These are phyloP conservation scores for Montipora capitata DNA, from an alignment of 92 coral and sea anemone species.

Conservation along the genomic window DNA sequence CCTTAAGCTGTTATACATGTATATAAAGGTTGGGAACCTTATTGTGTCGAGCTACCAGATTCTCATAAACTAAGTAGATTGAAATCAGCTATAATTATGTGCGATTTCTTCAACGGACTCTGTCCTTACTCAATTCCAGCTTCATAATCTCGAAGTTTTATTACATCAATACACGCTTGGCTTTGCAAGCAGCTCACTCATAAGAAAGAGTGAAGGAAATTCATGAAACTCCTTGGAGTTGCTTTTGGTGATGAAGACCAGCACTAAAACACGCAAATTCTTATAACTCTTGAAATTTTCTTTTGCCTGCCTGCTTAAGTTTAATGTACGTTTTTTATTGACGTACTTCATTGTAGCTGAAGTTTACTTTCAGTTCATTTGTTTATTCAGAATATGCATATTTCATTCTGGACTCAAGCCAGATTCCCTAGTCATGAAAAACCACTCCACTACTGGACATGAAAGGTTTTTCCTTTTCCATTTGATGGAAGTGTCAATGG, in stretches of 20 bases:
- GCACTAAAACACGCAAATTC: conserved; percentile 35
- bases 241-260: conserved; percentile 5
- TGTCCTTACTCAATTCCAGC: conserved; percentile 53
- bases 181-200: conserved; percentile 59
- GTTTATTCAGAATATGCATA: conserved; percentile 58
- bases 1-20: background rate
- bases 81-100: conserved; percentile 39
- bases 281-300: background rate
- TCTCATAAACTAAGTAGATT: conserved; percentile 6
- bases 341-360: conserved; percentile 12
- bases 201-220: conserved; percentile 24
- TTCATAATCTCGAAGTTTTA: conserved; percentile 60
- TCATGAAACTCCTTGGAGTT: conserved; percentile 43
- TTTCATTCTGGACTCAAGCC: conserved; percentile 47
- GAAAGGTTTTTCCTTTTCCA: conserved; percentile 38
- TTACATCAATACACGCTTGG: conserved; percentile 42
- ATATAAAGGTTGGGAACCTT: background rate
- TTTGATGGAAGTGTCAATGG: conserved; percentile 49
- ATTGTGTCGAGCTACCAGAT: conserved; percentile 12
- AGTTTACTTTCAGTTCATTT: conserved; percentile 29
- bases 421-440: conserved; percentile 16
- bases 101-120: conserved; percentile 39
- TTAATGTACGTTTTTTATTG: conserved; percentile 11
- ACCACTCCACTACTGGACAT: conserved; percentile 18
- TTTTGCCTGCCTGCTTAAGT: conserved; percentile 6